Base-by-base conservation (phyloP, 2,888 invertebrate species). In the Euproctis similis region DNA sequence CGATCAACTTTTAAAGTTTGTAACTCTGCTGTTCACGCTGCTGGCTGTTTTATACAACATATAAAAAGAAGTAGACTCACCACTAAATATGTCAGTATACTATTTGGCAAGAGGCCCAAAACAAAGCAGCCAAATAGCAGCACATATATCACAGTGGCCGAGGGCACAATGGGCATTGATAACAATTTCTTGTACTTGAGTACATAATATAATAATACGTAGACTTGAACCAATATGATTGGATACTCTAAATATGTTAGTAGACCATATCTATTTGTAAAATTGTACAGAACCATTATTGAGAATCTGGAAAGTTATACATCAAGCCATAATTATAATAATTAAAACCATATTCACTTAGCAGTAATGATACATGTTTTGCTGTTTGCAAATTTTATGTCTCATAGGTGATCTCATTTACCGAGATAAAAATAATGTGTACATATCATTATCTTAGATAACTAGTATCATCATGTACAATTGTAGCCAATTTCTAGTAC, bases 191-290 rank as follows among this genome's bases (percentile, higher is more conserved):
- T 88, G 59, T 90, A 94, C 55, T 89, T 87, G 31, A 94, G 70
- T 2, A 91, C 91, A 30, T 90, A 86, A 57, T 87, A 90, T 43
- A 94, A 87, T 37, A 95, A 73, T 5, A 92, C 75, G 40, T 91
- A 88, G 52, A 94, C 90, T 80, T 95, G 94, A 1, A 89, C 27
- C 32, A 95, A 68, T 42, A 95, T 89, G 23, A 94, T 89, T 0
- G 94, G 93, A 67, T 95, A 95, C 59, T 95, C 95, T 86, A 95
- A 70, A 54, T 94, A 95, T 0, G 93, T 92, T 42, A 93, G 75
- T 6, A 92, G 46, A 7, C 90, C 87, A 63, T 95, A 94, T 7
- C 85, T 85, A 60, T 91, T 92, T 14, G 88, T 87, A 48, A 86
- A 92, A 66, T 94, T 95, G 71, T 95, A 95, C 12, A 92, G 88